Evolutionary conservation across 37 sponge, comb jelly and placozoan species (phyloP), one percentile per base, ranked within the genome.

Genomic region (Dysidea cf. avara): DNA sequence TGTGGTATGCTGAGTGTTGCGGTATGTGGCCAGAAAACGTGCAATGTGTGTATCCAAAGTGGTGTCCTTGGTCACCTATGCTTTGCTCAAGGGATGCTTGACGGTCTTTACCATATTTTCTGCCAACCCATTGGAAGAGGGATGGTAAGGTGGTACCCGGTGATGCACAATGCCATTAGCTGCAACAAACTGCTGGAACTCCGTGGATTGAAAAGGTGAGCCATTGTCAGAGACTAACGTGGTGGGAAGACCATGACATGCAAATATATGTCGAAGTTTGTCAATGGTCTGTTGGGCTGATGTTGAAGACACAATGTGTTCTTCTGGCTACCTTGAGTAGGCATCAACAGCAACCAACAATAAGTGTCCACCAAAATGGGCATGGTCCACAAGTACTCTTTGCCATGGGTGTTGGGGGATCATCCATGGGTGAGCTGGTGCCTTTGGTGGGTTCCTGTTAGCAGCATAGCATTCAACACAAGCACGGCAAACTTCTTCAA

Each of bases 251-350:
- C 81, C 81, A 71, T 81, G 72, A 18, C 56, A 54, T 2, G 81
- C 55, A 56, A 81, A 81, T 25, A 81, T 81, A 2, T 59, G 82
- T 2, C 60, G 72, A 7, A 80, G 39, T 46, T 82, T 66, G 56
- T 46, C 26, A 30, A 74, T 82, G 35, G n/a, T n/a, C n/a, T n/a
- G n/a, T n/a, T n/a, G n/a, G 82, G 69, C 82, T 21, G 82, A 48
- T 47, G 82, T 82, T 9, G 75, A 74, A 20, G 53, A 46, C 21
- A 82, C 58, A 35, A 81, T 72, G 1, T 81, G 66, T 32, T 61
- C 81, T 54, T 81, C 81, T 43, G 73, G 73, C 30, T 67, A 82
- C 17, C 61, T 34, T 3, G 82, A 82, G 30, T 82, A 82, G 5
- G 82, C 82, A 82, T 82, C 82, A 20, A 74, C 66, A 20, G 46